Evolutionary conservation across 2,888 invertebrate species (phyloP).

Genomic region (Anoplius nigerrimus): DNA sequence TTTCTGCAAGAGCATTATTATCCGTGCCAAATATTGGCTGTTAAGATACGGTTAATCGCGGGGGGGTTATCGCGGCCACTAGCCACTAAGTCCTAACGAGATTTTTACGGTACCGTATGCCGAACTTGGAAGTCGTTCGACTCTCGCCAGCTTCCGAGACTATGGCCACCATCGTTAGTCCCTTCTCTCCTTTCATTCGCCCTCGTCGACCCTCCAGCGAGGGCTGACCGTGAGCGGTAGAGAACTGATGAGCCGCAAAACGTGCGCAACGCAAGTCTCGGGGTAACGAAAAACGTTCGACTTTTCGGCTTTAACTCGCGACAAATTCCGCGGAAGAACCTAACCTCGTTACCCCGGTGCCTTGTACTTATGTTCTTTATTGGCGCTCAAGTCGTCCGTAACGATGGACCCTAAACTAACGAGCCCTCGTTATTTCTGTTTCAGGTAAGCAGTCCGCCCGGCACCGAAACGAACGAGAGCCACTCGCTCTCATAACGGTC

Average conservation of each 20-base stretch:
- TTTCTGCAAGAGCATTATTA: slow-evolving; percentile 9
- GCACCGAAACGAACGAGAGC: slow-evolving; percentile 15
- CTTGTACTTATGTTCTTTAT: slow-evolving; percentile 24
- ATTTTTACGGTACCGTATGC: slow-evolving; percentile 28
- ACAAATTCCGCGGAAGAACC: slow-evolving; percentile 6
- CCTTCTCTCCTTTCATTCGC: background rate
- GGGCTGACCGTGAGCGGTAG: no score
- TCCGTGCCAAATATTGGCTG: slow-evolving; percentile 21
- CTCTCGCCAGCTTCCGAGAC: slow-evolving; percentile 20
- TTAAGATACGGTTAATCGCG: slow-evolving; percentile 32
- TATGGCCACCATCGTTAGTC: background rate
- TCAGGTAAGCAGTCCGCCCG: slow-evolving; percentile 58
- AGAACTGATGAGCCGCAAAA: background rate
- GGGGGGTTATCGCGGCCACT: slow-evolving; percentile 7
- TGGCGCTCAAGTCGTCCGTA: slow-evolving; percentile 36
- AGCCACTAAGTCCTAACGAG: slow-evolving; percentile 26
- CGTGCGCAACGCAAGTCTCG: background rate
- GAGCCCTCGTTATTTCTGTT: slow-evolving; percentile 60
- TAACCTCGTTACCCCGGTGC: slow-evolving; percentile 26
- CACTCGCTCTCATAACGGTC: slow-evolving; percentile 6
- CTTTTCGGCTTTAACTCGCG: background rate
- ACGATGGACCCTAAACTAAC: slow-evolving; percentile 49
- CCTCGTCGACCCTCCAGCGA: no score
- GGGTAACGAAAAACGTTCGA: background rate
- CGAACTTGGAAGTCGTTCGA: slow-evolving; percentile 30